These are phyloP conservation scores for Malthinus seriepunctatus DNA, from an alignment of 2,888 invertebrate genomes.

Conservation along the genomic window DNA sequence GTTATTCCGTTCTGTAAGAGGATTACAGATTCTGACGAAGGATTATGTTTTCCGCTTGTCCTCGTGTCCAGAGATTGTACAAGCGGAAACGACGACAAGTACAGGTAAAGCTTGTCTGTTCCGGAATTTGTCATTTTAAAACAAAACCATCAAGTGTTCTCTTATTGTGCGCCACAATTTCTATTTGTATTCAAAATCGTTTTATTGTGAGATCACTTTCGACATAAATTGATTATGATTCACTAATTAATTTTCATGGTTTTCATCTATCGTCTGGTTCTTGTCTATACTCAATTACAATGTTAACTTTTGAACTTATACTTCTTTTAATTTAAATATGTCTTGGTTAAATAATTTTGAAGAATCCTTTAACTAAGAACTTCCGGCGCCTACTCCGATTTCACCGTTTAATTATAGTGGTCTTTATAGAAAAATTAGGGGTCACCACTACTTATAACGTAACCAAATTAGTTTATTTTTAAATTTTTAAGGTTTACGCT, in stretches of 20 bases:
- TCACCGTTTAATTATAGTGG: too few relatives aligned
- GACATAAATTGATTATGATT: conserved; percentile 2
- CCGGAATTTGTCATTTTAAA: conserved; percentile 1
- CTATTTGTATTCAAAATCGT: background rate
- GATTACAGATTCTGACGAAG: conserved; percentile 18
- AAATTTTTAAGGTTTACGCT: too few relatives aligned
- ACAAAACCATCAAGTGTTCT: background rate
- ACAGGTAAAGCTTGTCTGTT: conserved; percentile 10
- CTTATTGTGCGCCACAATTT: background rate
- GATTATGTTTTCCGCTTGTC: conserved; percentile 20
- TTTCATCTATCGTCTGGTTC: background rate
- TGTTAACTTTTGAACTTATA: background rate
- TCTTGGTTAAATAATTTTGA: conserved; percentile 16
- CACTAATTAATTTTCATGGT: background rate
- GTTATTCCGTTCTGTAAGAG: conserved; percentile 7
- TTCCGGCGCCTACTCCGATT: conserved; percentile 29
- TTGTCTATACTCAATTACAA: background rate
- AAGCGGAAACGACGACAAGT: conserved; percentile 11
- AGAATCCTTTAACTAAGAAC: conserved; percentile 24
- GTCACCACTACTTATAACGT: too few relatives aligned
- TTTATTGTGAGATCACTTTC: background rate
- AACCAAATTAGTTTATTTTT: too few relatives aligned
- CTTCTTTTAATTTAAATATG: conserved; percentile 14
- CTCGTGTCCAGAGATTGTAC: conserved; percentile 14
- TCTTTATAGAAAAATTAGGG: too few relatives aligned